Base-by-base conservation (phyloP, 1,140 invertebrate genomes). In the Globodera ellingtonae region DNA sequence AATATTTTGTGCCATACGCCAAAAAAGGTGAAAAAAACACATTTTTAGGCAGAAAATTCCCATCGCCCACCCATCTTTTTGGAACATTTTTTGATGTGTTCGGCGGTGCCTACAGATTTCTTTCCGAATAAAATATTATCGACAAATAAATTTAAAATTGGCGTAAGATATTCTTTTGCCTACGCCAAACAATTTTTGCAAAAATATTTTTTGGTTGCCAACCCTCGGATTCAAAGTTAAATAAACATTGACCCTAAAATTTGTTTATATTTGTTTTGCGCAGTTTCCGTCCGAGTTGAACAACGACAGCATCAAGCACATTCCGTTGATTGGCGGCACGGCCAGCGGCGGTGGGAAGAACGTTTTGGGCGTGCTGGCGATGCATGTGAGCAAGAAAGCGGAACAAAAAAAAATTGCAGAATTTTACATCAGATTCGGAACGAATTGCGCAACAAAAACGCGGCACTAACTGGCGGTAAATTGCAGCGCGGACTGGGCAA, bases 261-360 rank as follows among this genome's bases (percentile, higher is more conserved):
- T 56, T n/a, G n/a, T 18, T 44, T 24, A 5, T 15, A 15, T 21
- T 72, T n/a, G 8, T 69, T 48, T 18, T 24, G 18, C 52, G 47
- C 52, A 82, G 81, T 66, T 82, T 44, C 81, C 81, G 44, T 44
- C 59, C n/a, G 79, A 81, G n/a, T n/a, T 82, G 6, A 78, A 56
- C 35, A 10, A 72, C 10, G 81, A 82, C 1, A 82, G 73, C 3
- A 44, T 83, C 46, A 82, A 82, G 83, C 69, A 82, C 48, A 65
- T 82, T 72, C 81, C 81, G 13, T 56, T 82, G 56, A 48, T 82
- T 47, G 81, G 81, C 4, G 35, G 35, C 35, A 35, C 35, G 35
- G 35, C 35, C 35, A 35, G 35, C 35, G 35, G 35, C 3, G 59
- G 83, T 35, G 81, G 81, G 4, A 83, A 83, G 21, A 82, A 82